Evolutionary conservation across 2,797 vertebrate genomes (phyloP), one percentile per base, ranked within the genome.

Genomic region (Emys orbicularis): DNA sequence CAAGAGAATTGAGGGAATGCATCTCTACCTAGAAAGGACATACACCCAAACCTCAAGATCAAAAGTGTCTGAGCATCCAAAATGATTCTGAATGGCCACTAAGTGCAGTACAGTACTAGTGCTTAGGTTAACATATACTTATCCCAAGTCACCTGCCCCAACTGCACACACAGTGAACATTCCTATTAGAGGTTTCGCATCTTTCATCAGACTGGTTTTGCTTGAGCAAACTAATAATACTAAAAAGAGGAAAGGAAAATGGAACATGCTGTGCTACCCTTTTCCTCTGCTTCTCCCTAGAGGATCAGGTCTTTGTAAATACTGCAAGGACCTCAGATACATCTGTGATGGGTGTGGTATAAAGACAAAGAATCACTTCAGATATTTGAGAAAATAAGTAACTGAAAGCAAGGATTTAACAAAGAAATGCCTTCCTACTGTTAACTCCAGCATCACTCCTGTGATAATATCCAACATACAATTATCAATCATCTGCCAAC

Each of bases 171-270:
- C 49, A 59, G 8, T 2, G n/a, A 83, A 23, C n/a, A 90, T 41
- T 84, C 47, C 79, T 93, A 13, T 79, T 86, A 93, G 72, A 82
- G 18, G n/a, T 61, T 84, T 41, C 65, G 74, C 19, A 49, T 53
- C 54, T 59, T 47, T 54, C 83, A 95, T 65, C n/a, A 90, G 47
- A 41, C 27, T 84, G 50, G 27, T 89, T 90, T 59, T 0, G 0
- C 61, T 94, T 81, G 56, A 87, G 34, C 54, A 95, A 94, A 91
- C 92, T 79, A 92, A 1, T 80, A 92, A 4, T 50, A 84, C 2
- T 68, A 56, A 3, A 6, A 0, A 0, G 1, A 31, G 10, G 8
- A 15, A 50, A 34, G 2, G 54, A 57, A 82, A 90, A 5, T 0
- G 0, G 0, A 13, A 37, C 29, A 3, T 2, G 72, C 21, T 59